A percentile compares a stretch with the other conserved stretches of the same genome.
Evolutionary conservation across 2,113 vertebrate species (phyloP).

Genomic region (Diphyllodes magnificus): DNA sequence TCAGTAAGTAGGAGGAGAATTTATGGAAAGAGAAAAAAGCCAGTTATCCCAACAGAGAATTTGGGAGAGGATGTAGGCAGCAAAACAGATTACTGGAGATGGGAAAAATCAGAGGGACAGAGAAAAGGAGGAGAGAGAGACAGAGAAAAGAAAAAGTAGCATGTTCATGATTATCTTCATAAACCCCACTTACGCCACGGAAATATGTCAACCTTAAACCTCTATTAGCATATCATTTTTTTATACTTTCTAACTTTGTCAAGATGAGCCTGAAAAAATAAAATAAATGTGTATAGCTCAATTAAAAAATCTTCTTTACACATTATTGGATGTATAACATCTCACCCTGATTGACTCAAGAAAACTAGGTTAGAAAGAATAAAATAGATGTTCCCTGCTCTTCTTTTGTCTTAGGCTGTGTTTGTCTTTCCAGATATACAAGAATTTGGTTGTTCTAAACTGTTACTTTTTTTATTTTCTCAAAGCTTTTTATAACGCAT

Average conservation of each 20-base stretch:
- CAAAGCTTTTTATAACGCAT: not conserved
- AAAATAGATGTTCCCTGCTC: not conserved
- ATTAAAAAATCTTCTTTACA: not conserved
- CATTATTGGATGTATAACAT: not conserved
- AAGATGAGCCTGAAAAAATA: not conserved
- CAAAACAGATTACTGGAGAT: not conserved
- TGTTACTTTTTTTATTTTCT: not conserved
- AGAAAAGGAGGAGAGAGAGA: not conserved
- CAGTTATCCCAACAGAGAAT: not conserved
- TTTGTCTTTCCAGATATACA: not conserved
- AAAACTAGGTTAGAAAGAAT: not conserved
- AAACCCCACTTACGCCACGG: fast-evolving
- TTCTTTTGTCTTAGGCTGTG: not conserved
- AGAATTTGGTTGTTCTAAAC: not conserved
- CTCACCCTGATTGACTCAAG: not conserved
- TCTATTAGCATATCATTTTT: not conserved
- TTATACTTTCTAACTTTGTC: not conserved
- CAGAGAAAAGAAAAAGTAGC: not conserved
- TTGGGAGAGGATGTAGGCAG: not conserved
- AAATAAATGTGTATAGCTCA: too few species aligned
- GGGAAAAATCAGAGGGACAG: not conserved
- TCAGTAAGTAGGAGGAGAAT: not conserved
- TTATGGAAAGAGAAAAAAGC: not conserved
- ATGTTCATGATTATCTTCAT: not conserved
- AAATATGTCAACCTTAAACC: not conserved